Evolutionary conservation across 2,113 vertebrate species (phyloP).

Genomic region (Erinaceus europaeus): DNA sequence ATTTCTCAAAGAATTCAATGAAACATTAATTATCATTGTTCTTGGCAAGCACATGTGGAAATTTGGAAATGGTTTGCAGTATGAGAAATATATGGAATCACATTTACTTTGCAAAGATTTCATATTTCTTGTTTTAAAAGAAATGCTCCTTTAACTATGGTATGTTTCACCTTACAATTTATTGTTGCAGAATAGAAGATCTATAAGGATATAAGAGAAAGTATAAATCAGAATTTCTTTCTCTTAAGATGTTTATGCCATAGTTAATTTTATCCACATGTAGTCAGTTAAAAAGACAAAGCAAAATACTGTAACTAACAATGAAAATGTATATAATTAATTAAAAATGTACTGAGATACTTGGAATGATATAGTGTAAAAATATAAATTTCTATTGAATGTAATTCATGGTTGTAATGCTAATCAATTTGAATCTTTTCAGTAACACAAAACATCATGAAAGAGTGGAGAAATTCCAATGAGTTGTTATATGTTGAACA

Average conservation of each 20-base stretch:
- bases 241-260: background rate
- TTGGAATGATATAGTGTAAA: no score
- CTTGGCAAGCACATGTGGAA: constrained; percentile 67
- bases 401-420: no score
- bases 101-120: constrained; percentile 58
- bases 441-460: no score
- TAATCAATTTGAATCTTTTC: no score
- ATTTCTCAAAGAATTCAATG: constrained; percentile 65
- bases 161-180: constrained; percentile 51
- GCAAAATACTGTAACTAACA: background rate
- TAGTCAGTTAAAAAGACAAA: constrained; percentile 14
- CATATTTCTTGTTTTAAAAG: constrained; percentile 54
- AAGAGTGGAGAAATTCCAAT: no score
- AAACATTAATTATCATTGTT: constrained; percentile 73
- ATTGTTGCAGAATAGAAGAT: constrained; percentile 35
- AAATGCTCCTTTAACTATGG: constrained; percentile 48
- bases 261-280: constrained; percentile 21
- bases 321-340: background rate
- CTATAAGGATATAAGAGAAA: constrained; percentile 5
- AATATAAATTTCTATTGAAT: no score
- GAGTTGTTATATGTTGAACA: no score
- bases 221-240: constrained; percentile 24
- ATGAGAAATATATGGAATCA: constrained; percentile 51
- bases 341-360: background rate
- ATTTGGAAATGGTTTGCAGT: constrained; percentile 58